Evolutionary conservation across 2,113 vertebrate species (phyloP).

Genomic region (Embiotoca jacksoni): DNA sequence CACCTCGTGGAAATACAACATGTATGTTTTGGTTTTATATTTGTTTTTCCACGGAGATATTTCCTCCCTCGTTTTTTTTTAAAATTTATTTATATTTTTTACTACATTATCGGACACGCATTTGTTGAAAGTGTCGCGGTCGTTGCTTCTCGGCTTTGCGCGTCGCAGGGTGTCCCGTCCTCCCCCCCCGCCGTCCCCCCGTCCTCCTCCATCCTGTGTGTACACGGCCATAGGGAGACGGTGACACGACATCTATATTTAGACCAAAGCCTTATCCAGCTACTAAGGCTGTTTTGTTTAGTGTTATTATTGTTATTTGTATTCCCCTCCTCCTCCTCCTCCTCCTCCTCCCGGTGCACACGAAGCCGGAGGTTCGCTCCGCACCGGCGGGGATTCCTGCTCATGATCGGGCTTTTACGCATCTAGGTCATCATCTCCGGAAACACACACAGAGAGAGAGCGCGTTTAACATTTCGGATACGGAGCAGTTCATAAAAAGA

Average conservation of each 20-base stretch:
- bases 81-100: no score
- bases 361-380: conserved; percentile 1
- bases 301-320: conserved; percentile 28
- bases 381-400: conserved; percentile 55
- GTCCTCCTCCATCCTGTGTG: conserved; percentile 57
- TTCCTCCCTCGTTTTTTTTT: no score
- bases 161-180: no score
- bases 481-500: no score
- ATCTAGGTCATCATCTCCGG: conserved; percentile 63
- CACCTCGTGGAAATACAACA: no score
- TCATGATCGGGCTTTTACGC: conserved; percentile 44
- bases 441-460: background rate
- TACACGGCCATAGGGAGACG: conserved; percentile 57
- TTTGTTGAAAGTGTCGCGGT: no score
- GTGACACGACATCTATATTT: conserved; percentile 78
- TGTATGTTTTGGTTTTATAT: no score
- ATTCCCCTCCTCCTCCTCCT: background rate
- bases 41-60: no score
- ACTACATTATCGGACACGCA: no score
- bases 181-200: no score
- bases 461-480: background rate
- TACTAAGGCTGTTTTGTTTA: conserved; percentile 43
- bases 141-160: no score
- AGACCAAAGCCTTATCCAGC: conserved; percentile 66
- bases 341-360: background rate